Conservation (phyloP, 2,888 invertebrate genomes). For the Dimorphilus gyrociliatus region DNA sequence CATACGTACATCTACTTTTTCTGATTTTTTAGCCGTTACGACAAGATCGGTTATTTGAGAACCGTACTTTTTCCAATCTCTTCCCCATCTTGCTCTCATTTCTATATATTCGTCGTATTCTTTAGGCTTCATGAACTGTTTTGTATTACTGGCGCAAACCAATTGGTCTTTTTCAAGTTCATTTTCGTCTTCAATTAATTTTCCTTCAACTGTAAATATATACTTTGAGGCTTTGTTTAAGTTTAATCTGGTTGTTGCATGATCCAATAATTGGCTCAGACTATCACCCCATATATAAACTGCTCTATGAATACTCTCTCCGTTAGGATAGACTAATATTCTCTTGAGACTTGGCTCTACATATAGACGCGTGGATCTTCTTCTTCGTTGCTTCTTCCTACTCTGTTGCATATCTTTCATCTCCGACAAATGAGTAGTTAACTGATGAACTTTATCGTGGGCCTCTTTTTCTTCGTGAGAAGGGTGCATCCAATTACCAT, state of each 20-base stretch:
- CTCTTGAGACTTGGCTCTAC: too few species aligned
- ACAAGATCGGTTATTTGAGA: conserved; percentile 28
- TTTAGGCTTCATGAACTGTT: conserved; percentile 20
- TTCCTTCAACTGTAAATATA: conserved; percentile 25
- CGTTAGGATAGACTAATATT: conserved; percentile 29
- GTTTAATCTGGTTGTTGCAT: conserved; percentile 23
- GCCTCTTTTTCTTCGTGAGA: conserved; percentile 28
- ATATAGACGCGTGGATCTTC: too few species aligned
- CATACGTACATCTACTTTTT: conserved; percentile 31
- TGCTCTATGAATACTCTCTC: conserved; percentile 26
- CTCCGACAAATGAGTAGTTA: conserved; percentile 28
- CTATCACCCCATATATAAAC: conserved; percentile 31
- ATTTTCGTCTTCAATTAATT: conserved; percentile 21
- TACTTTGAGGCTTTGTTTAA: conserved; percentile 24
- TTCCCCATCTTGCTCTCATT: conserved; percentile 36
- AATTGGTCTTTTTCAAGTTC: conserved; percentile 30
- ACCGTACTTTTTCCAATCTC: conserved; percentile 32
- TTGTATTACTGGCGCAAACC: conserved; percentile 28
- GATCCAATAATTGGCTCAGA: conserved; percentile 24
- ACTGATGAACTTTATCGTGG: conserved; percentile 29
- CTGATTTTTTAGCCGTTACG: conserved; percentile 21
- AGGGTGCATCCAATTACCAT: conserved; percentile 33
- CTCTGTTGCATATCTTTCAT: conserved; percentile 24
- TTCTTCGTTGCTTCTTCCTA: too few species aligned
- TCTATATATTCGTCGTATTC: conserved; percentile 22